Conservation (phyloP, 2,797 vertebrate species). For the Scarus forsteni region DNA sequence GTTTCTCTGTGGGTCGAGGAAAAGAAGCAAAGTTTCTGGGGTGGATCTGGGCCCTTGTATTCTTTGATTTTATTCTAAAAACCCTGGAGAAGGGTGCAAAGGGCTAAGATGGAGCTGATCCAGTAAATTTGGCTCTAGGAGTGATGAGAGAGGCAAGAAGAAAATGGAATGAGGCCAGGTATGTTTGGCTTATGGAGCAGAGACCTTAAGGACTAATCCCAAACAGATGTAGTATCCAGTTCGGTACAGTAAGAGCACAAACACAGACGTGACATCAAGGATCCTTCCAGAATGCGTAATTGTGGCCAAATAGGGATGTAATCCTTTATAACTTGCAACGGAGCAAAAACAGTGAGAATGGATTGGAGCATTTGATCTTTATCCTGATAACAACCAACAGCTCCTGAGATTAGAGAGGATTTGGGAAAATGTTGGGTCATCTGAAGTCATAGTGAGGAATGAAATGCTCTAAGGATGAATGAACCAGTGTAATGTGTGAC, state of each 20-base stretch:
- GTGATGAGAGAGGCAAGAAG: constrained; percentile 18
- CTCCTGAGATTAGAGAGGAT: constrained; percentile 60
- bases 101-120: constrained; percentile 23
- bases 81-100: constrained; percentile 19
- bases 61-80: constrained; percentile 16
- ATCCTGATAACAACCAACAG: constrained; percentile 42
- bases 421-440: constrained; percentile 50
- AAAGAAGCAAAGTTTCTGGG: constrained; percentile 13
- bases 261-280: constrained; percentile 47
- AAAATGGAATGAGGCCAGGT: constrained; percentile 53
- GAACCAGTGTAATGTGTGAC: neutral
- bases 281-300: constrained; percentile 64
- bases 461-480: constrained; percentile 9
- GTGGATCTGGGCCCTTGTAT: constrained; percentile 10
- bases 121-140: constrained; percentile 36
- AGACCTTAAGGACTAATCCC: constrained; percentile 66
- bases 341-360: constrained; percentile 40
- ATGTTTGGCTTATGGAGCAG: constrained; percentile 42
- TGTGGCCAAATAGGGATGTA: constrained; percentile 62
- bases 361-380: constrained; percentile 54
- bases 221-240: constrained; percentile 68
- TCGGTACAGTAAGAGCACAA: constrained; percentile 42
- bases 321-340: constrained; percentile 64
- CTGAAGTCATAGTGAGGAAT: constrained; percentile 27
- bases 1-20: constrained; percentile 14